Evolutionary conservation across 2,113 vertebrate species (phyloP), one percentile per base, ranked within the genome.

Genomic region (Chamaea fasciata): DNA sequence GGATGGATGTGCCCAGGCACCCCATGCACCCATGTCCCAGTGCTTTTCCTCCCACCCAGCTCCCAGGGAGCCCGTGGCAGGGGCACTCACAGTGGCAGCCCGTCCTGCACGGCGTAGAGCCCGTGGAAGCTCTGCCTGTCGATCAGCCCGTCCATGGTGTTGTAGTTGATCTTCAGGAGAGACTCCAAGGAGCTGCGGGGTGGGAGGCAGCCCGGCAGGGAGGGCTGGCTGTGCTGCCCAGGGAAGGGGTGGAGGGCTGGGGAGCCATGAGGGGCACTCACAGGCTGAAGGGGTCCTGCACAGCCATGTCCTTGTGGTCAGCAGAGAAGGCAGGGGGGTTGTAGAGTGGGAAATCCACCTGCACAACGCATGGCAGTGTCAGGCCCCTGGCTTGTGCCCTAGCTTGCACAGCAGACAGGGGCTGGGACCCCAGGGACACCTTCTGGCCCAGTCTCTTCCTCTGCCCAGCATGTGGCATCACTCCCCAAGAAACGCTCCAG

Each of bases 321-420:
- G 95, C 96, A 0, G 95, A 97, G 87, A 98, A 98, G 94, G 96
- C 83, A 6, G 97, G 96, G 2, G 99, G 99, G 35, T 83, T 18
- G 2, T 99, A 99, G 57, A 97, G 97, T 0, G 75, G 94, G 70
- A 99, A 99, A 63, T 98, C 97, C 28, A 97, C 97, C 99, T 99
- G 90, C 11, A 37, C 28, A 33, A 28, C 47, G 53, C 0, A 0
- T 4, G 41, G 71, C 22, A 1, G 0, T 13, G 56, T 83, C 47
- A 50, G 31, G 4, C 44, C 20, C 22, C 11, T 0, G 2, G 24
- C 21, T 21, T 18, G 49, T 64, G 39, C 15, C 59, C 15, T 33
- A 50, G 56, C 52, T 57, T 16, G 27, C 30, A 28, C 2, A 6
- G 14, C 44, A 56, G 23, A 19, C 18, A 52, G 27, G 18, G 53